Percentiles rank a stretch among this genome's conserved stretches.
phyloP scores from a whole-genome alignment of 2,797 vertebrate species.

The Pitangus sulphuratus region DNA sequence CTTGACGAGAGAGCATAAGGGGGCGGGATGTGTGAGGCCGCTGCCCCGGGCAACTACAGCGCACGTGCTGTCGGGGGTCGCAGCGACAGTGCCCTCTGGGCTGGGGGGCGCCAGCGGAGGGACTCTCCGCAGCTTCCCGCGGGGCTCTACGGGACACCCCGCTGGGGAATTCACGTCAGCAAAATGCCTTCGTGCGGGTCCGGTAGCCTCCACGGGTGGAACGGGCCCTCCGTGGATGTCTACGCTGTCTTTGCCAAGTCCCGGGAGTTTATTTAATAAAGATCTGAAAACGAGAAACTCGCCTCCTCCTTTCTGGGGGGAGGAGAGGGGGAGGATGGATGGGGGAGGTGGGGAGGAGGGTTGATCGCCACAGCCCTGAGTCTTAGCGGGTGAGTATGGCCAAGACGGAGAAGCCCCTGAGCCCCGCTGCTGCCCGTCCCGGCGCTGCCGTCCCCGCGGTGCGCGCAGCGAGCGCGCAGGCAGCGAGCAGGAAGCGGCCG shows the following conservation, averaged over 20 bases:
- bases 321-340: neutral
- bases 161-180: fast-evolving
- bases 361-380: neutral
- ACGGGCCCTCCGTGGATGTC: neutral
- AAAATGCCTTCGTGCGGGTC: neutral
- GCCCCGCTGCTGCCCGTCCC: neutral
- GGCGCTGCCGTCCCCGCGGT: neutral
- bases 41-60: fast-evolving
- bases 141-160: neutral
- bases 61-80: neutral
- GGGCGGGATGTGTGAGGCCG: fast-evolving
- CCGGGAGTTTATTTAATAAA: neutral
- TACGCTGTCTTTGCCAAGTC: neutral
- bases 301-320: fast-evolving
- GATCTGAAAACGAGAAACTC: neutral
- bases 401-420: neutral
- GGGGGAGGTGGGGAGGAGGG: too few relatives aligned
- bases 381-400: too few relatives aligned
- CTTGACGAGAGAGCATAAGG: neutral
- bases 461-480: neutral
- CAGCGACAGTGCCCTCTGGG: neutral
- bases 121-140: neutral
- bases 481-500: neutral
- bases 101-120: neutral
- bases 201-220: neutral